Evolutionary conservation across 2,888 invertebrate species (phyloP), one percentile per base, ranked within the genome.

Genomic region (Frankliniella fusca): DNA sequence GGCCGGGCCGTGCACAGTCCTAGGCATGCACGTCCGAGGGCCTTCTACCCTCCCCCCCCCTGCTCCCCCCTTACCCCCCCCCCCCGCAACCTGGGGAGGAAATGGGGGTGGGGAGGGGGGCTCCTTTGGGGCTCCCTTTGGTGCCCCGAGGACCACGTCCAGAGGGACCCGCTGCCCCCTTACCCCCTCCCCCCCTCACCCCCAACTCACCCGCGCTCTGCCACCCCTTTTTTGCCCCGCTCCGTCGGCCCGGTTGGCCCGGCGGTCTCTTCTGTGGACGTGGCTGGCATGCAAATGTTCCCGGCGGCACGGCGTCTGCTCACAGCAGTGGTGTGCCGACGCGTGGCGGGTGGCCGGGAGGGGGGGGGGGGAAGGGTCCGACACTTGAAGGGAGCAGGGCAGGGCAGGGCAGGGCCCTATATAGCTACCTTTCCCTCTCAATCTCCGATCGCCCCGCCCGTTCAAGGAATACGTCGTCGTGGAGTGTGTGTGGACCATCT

Each of bases 201-300:
- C 23, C n/a, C n/a, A n/a, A n/a, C n/a, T n/a, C n/a, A n/a, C n/a
- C n/a, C n/a, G n/a, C n/a, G n/a, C n/a, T n/a, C n/a, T n/a, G n/a
- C n/a, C n/a, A n/a, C n/a, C n/a, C n/a, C n/a, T n/a, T n/a, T n/a
- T n/a, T n/a, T 23, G 23, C 70, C 70, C 70, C 23, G 70, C 23
- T 23, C 23, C n/a, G 50, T n/a, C n/a, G 65, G 70, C 70, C 70
- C 27, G 12, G 23, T 9, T 54, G 54, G 54, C 54, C 70, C 70
- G 70, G 70, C 27, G 70, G 70, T 76, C 70, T 76, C 70, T 76
- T 23, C 70, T 76, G 70, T 76, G 70, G 70, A 76, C 70, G 70
- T 76, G 70, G 27, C 23, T 27, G 70, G 23, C 70, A 76, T 76
- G 70, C 70, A 76, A 76, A 76, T 76, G 27, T 23, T 27, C 70